Base-by-base conservation (phyloP, 2,888 invertebrate species). In the Lithophane ornitopus region DNA sequence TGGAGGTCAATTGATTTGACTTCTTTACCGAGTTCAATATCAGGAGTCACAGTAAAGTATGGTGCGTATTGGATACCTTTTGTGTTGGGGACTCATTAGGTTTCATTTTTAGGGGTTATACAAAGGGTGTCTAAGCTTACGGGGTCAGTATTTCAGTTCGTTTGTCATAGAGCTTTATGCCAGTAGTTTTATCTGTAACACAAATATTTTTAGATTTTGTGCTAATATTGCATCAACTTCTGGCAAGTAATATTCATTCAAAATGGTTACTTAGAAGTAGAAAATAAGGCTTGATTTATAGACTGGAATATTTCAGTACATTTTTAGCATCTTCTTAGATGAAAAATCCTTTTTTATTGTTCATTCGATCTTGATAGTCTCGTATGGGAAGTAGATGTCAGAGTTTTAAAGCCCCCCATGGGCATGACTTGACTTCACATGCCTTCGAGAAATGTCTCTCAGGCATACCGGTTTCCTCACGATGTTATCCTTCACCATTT, bases 1-100 rank as follows among this genome's bases (percentile, higher is more conserved):
- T 28, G 52, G 41, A 59, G 74, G 41, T 74, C 80, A 75, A 81
- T 83, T 63, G 34, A n/a, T 73, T 83, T 62, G 70, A 70, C 83
- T 67, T 70, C 41, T 81, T 73, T 83, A 78, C 3, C 14, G 62
- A n/a, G n/a, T 69, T 56, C 58, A 56, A 63, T 80, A 73, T 52
- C n/a, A 52, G 28, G 1, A 58, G 54, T 34, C 8, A 54, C 26
- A 26, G 14, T 61, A 58, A 70, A 62, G 66, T 82, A 39, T 72
- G 8, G n/a, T n/a, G 1, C 34, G 19, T 68, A 77, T 34, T 6
- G 69, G 56, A 54, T 16, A 58, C 70, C 66, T 22, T 52, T 76
- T 66, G 52, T 61, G 14, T 58, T 44, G 11, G 49, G n/a, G 8
- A 41, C 54, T 19, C 56, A 67, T 81, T 74, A 67, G 11, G 26